phyloP scores from a whole-genome alignment of 2,888 invertebrate genomes.

The Aspidiotus destructor region DNA sequence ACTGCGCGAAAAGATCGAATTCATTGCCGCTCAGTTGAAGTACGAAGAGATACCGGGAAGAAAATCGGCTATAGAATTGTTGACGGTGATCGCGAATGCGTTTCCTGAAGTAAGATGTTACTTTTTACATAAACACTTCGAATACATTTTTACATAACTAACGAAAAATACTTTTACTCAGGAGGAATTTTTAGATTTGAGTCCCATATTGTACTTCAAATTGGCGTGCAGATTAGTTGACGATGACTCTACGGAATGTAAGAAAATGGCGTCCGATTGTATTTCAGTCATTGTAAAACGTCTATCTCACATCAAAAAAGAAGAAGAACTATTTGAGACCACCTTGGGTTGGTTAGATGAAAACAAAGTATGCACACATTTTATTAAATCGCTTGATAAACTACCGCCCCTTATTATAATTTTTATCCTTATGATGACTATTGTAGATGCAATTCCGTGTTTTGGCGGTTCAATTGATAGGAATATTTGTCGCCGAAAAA shows the following conservation, averaged over 20 bases:
- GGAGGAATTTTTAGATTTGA: conserved; percentile 47
- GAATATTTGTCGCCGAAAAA: conserved; percentile 57
- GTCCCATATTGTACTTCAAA: conserved; percentile 61
- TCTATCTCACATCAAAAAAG: conserved; percentile 45
- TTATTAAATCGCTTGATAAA: background rate
- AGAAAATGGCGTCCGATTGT: conserved; percentile 61
- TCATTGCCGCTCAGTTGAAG: conserved; percentile 71
- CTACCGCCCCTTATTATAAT: background rate
- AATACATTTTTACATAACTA: background rate
- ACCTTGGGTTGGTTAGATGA: conserved; percentile 60
- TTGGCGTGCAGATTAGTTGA: conserved; percentile 70
- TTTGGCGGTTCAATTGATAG: conserved; percentile 67
- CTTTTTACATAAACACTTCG: no score
- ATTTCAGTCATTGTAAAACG: conserved; percentile 57
- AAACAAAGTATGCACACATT: conserved; percentile 46
- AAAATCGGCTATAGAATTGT: conserved; percentile 74
- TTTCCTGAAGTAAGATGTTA: conserved; percentile 57
- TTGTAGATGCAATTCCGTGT: conserved; percentile 47
- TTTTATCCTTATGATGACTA: background rate
- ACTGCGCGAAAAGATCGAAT: conserved; percentile 61
- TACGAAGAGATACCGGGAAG: conserved; percentile 75
- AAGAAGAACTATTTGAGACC: conserved; percentile 61
- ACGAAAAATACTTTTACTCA: background rate
- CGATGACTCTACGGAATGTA: conserved; percentile 67
- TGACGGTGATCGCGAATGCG: conserved; percentile 64